A percentile compares a stretch with the other conserved stretches of the same genome.
Conservation (phyloP, 2,113 vertebrate genomes). For the Acanthochromis polyacanthus region DNA sequence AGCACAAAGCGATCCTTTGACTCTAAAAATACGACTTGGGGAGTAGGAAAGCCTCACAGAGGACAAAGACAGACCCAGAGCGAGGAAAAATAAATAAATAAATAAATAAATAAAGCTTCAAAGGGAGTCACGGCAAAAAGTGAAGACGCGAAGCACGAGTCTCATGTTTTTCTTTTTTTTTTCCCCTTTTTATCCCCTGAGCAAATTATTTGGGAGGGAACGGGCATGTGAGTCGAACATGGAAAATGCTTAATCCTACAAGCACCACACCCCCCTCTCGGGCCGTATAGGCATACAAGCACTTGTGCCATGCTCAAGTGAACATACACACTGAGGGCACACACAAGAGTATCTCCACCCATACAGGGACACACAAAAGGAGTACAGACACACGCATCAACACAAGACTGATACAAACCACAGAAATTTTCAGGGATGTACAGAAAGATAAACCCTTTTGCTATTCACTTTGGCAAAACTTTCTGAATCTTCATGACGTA, state of each 20-base stretch:
- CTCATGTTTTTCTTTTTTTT: background rate
- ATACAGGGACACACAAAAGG: slow-evolving; percentile 42
- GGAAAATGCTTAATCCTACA: slow-evolving; percentile 69
- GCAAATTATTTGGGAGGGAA: slow-evolving; percentile 52
- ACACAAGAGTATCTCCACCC: slow-evolving; percentile 37
- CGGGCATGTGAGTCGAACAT: slow-evolving; percentile 60
- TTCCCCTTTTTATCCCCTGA: background rate
- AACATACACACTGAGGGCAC: slow-evolving; percentile 54
- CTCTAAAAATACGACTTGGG: slow-evolving; percentile 76
- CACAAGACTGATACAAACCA: slow-evolving; percentile 9
- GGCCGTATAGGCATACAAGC: slow-evolving; percentile 43
- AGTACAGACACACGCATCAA: slow-evolving; percentile 19
- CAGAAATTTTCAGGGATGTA: background rate
- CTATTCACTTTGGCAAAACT: background rate
- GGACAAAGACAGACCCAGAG: slow-evolving; percentile 64
- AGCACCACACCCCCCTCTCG: slow-evolving; percentile 50
- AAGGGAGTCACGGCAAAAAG: slow-evolving; percentile 33
- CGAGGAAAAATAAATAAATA: background rate
- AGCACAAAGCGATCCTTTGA: slow-evolving; percentile 81
- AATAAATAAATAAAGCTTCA: slow-evolving; percentile 46
- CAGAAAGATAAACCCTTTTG: background rate
- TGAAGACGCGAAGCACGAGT: slow-evolving; percentile 37
- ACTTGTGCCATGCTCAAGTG: slow-evolving; percentile 57
- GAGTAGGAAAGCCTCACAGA: slow-evolving; percentile 66
- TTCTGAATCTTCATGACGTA: background rate